Conservation (phyloP, 2,888 invertebrate species). For the Euzetes globulus region DNA sequence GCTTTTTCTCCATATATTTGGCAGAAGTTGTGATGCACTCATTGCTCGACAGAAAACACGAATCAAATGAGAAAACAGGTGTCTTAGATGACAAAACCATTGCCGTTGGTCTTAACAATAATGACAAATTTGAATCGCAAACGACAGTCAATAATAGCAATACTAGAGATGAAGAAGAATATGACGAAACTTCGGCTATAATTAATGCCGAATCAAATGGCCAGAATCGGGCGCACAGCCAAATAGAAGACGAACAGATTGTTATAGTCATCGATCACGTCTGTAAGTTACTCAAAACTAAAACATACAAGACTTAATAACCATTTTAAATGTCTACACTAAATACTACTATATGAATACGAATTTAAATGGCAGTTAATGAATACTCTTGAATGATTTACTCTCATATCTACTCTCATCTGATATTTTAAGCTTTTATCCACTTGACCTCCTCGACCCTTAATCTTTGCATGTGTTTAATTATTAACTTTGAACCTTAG, state of each 20-base stretch:
- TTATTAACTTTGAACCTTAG: too few relatives aligned
- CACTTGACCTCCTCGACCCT: too few relatives aligned
- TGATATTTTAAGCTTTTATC: too few relatives aligned
- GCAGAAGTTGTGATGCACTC: constrained; percentile 69
- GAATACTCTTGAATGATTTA: too few relatives aligned
- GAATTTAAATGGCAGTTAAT: too few relatives aligned
- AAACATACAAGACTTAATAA: too few relatives aligned
- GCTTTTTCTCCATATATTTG: constrained; percentile 67
- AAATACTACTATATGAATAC: too few relatives aligned
- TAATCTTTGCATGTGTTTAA: too few relatives aligned
- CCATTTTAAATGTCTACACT: too few relatives aligned
- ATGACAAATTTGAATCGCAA: background rate
- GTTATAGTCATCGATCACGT: background rate
- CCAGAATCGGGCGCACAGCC: background rate
- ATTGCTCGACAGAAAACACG: constrained; percentile 50
- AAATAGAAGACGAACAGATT: background rate
- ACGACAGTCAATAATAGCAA: background rate
- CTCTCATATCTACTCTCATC: too few relatives aligned
- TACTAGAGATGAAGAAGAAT: background rate
- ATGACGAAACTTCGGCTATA: background rate
- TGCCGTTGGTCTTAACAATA: background rate
- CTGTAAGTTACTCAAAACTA: too few relatives aligned
- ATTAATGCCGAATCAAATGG: background rate
- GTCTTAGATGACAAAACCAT: background rate
- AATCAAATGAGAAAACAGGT: background rate